A percentile compares a stretch with the other conserved stretches of the same genome.
Conservation (phyloP, 2,113 vertebrate genomes). For the Zosterops japonicus region DNA sequence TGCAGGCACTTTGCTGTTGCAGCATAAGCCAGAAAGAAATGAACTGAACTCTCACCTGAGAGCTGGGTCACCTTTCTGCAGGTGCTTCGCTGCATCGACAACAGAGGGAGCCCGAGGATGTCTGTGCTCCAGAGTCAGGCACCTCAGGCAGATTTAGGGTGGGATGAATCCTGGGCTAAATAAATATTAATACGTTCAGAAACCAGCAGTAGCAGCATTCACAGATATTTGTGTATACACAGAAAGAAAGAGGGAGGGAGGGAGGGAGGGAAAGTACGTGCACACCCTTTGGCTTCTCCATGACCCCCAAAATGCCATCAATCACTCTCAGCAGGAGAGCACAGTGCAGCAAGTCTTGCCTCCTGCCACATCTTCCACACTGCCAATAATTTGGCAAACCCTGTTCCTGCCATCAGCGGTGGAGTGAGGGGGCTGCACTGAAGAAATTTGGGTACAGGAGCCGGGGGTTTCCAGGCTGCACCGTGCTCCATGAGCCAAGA, state of each 20-base stretch:
- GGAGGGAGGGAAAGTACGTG: neutral
- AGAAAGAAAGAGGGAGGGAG: neutral
- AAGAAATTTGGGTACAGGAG: neutral
- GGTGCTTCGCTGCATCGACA: constrained; percentile 8
- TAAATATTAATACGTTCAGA: neutral
- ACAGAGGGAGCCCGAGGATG: constrained; percentile 62
- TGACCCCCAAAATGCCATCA: neutral
- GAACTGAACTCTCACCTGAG: neutral
- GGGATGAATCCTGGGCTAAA: neutral
- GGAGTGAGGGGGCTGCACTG: neutral
- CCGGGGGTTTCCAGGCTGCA: neutral
- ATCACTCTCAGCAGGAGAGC: neutral
- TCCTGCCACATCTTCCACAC: neutral
- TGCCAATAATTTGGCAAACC: neutral
- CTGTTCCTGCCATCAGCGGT: neutral
- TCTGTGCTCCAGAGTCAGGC: neutral
- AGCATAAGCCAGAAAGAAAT: neutral
- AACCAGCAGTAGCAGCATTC: neutral
- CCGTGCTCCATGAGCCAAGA: neutral
- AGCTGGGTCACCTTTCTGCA: constrained; percentile 2
- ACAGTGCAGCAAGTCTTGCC: neutral
- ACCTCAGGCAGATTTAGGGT: constrained; percentile 6
- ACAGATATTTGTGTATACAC: neutral
- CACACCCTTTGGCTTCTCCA: neutral
- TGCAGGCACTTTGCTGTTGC: neutral